phyloP scores from a whole-genome alignment of 2,797 vertebrate species.

The Cuculus canorus region DNA sequence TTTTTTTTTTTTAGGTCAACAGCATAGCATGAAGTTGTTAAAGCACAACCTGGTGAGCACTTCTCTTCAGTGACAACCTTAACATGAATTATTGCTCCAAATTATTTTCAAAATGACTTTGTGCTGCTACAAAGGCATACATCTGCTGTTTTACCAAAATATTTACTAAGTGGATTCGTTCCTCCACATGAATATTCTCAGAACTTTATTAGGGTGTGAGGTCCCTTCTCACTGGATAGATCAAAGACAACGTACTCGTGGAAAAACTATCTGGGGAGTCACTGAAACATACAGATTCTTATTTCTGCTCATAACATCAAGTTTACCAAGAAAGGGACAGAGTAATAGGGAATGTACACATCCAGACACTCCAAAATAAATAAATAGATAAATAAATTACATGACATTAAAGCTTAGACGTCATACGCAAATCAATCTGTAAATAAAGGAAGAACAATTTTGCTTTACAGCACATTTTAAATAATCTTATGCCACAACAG shows the following conservation, averaged over 20 bases:
- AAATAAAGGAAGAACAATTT: background rate
- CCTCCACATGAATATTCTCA: background rate
- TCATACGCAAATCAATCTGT: background rate
- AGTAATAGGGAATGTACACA: background rate
- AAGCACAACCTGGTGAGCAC: background rate
- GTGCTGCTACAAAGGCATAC: background rate
- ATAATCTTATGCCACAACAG: slow-evolving; percentile 5
- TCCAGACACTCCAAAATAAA: background rate
- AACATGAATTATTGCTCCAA: background rate
- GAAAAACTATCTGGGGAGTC: background rate
- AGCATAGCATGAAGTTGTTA: background rate
- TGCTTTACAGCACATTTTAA: slow-evolving; percentile 31
- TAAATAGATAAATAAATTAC: background rate
- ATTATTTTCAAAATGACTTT: background rate
- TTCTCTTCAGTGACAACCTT: background rate
- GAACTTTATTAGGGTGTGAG: background rate
- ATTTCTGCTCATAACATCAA: background rate
- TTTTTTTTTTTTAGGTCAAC: background rate
- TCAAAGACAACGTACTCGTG: background rate
- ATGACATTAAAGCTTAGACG: background rate
- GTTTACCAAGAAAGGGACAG: background rate
- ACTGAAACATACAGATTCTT: background rate
- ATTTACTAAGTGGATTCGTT: background rate
- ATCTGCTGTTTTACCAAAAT: background rate
- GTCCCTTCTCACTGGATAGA: background rate